phyloP scores from a whole-genome alignment of 2,113 vertebrate genomes.

The Toxotes chatareus region DNA sequence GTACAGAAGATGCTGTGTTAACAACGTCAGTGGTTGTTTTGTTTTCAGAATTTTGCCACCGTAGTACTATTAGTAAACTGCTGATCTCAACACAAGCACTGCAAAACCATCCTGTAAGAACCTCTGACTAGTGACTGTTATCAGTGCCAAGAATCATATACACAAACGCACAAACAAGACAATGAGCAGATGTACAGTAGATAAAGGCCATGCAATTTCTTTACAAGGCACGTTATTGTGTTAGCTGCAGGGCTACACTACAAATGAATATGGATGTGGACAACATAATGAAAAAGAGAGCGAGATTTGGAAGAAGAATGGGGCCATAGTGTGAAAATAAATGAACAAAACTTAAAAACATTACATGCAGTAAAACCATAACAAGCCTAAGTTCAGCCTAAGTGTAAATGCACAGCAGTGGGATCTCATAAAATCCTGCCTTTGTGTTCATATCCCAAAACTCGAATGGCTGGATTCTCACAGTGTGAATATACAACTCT shows the following conservation, averaged over 20 bases:
- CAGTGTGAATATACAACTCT: background rate
- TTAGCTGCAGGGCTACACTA: background rate
- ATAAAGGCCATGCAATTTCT: slow-evolving; percentile 33
- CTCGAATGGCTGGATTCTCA: background rate
- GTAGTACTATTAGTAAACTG: background rate
- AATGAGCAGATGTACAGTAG: slow-evolving; percentile 22
- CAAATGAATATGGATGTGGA: slow-evolving; percentile 44
- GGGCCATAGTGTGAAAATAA: slow-evolving; percentile 26
- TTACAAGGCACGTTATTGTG: slow-evolving; percentile 1
- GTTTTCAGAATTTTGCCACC: background rate
- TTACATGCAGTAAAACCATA: slow-evolving; percentile 10
- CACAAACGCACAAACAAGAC: background rate
- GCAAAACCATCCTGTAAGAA: slow-evolving; percentile 1
- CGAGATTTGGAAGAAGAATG: slow-evolving; percentile 14
- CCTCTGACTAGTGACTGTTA: slow-evolving; percentile 1
- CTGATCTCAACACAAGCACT: background rate
- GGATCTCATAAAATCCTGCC: slow-evolving; percentile 5
- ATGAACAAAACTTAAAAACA: slow-evolving; percentile 33
- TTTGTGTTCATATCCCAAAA: slow-evolving; percentile 10
- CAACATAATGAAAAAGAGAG: slow-evolving; percentile 18
- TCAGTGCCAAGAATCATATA: background rate
- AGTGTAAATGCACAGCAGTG: slow-evolving; percentile 26
- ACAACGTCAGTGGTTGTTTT: background rate
- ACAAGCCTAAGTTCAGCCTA: background rate
- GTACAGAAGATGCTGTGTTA: background rate